Conservation (phyloP, 2,888 invertebrate genomes). For the Aromia moschata region DNA sequence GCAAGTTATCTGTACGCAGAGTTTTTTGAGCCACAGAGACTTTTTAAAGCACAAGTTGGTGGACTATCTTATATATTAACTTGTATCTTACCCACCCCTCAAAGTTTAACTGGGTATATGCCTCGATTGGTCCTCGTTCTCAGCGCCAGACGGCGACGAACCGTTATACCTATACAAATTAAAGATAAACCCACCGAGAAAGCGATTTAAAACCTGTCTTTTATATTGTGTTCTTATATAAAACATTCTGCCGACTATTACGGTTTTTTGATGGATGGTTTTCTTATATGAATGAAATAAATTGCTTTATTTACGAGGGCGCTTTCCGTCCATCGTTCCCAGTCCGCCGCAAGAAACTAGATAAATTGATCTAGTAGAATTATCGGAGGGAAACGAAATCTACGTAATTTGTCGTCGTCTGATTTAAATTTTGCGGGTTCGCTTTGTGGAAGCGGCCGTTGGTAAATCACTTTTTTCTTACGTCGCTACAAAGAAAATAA, state of each 20-base stretch:
- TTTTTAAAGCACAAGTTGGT: no score
- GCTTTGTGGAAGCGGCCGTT: slow-evolving; percentile 7
- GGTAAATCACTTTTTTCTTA: slow-evolving; percentile 12
- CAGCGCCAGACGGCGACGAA: slow-evolving; percentile 24
- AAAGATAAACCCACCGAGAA: slow-evolving; percentile 35
- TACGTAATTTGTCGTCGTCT: slow-evolving; percentile 26
- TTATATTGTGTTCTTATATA: slow-evolving; percentile 41
- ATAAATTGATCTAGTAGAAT: slow-evolving; percentile 19
- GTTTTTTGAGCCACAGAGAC: no score
- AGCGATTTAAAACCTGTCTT: slow-evolving; percentile 26
- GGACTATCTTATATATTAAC: no score
- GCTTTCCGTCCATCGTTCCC: slow-evolving; percentile 34
- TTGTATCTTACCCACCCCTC: no score
- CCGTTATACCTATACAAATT: slow-evolving; percentile 40
- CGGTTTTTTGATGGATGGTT: slow-evolving; percentile 46
- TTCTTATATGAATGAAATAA: slow-evolving; percentile 41
- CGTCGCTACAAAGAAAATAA: background rate
- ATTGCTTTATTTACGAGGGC: slow-evolving; percentile 38
- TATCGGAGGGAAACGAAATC: slow-evolving; percentile 26
- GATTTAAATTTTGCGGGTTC: slow-evolving; percentile 9
- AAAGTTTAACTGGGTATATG: no score
- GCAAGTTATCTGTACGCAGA: no score
- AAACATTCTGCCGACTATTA: slow-evolving; percentile 45
- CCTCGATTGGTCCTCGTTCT: no score
- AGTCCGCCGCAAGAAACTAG: slow-evolving; percentile 21